A percentile compares a stretch with the other conserved stretches of the same genome.
Conservation (phyloP, 2,113 vertebrate species). For the Paedocypris sp. region DNA sequence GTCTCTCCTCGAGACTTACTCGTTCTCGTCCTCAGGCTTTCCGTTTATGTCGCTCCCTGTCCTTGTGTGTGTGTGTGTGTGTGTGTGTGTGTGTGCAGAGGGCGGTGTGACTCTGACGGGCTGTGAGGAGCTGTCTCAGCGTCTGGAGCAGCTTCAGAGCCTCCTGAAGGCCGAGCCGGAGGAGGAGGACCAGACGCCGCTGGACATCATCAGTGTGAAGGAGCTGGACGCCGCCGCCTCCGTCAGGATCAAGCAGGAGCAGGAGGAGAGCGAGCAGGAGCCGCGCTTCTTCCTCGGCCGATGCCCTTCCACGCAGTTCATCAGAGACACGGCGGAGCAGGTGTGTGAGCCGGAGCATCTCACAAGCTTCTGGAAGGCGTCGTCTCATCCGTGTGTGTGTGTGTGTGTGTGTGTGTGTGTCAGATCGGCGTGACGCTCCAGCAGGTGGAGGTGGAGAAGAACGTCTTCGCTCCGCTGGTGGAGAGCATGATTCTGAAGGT, state of each 20-base stretch:
- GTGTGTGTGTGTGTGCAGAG: constrained; percentile 63
- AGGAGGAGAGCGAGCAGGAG: constrained; percentile 75
- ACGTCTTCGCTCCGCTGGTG: constrained; percentile 77
- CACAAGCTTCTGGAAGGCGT: too few species aligned
- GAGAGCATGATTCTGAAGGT: constrained; percentile 97
- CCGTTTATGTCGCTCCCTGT: background rate
- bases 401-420: background rate
- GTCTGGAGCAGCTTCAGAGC: constrained; percentile 82
- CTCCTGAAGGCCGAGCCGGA: constrained; percentile 85
- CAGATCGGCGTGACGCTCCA: constrained; percentile 87
- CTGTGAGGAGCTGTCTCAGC: constrained; percentile 71
- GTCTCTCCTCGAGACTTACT: too few species aligned
- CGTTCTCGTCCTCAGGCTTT: too few species aligned
- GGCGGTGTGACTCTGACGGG: constrained; percentile 76
- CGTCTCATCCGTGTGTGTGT: background rate
- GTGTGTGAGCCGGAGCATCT: constrained; percentile 45
- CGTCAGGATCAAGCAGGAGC: constrained; percentile 81
- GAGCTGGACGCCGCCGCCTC: constrained; percentile 66
- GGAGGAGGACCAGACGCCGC: constrained; percentile 67
- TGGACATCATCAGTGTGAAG: constrained; percentile 72
- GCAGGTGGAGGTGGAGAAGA: constrained; percentile 81
- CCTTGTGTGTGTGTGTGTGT: background rate
- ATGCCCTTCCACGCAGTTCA: constrained; percentile 71
- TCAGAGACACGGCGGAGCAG: constrained; percentile 80
- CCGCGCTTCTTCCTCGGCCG: constrained; percentile 78